Conservation (phyloP, 2,113 vertebrate species). For the Clarias magur region DNA sequence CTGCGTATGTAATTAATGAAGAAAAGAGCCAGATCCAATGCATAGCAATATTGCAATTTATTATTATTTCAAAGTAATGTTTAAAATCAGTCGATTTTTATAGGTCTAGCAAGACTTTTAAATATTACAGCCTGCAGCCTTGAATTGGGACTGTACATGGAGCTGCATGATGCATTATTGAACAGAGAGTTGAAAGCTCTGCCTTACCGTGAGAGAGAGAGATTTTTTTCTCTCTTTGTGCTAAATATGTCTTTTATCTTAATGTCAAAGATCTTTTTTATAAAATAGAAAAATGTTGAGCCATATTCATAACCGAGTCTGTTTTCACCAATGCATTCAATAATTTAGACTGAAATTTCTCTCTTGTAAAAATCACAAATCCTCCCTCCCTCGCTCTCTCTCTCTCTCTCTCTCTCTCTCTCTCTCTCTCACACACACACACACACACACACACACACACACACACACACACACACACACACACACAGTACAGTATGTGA, state of each 20-base stretch:
- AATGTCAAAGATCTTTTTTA: neutral
- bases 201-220: neutral
- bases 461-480: neutral
- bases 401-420: neutral
- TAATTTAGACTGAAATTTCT: neutral
- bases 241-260: neutral
- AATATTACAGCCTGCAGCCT: neutral
- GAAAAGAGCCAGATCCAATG: neutral
- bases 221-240: neutral
- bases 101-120: neutral
- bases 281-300: slow-evolving; percentile 9
- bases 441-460: neutral
- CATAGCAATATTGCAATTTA: neutral
- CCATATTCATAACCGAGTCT: neutral
- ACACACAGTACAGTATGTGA: neutral
- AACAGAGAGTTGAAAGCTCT: slow-evolving; percentile 31
- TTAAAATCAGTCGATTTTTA: neutral
- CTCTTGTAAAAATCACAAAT: neutral
- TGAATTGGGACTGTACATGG: neutral
- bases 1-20: neutral
- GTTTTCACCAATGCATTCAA: neutral
- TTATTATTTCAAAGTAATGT: neutral
- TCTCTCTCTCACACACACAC: neutral
- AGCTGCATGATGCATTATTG: slow-evolving; percentile 31
- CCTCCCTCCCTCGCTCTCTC: neutral